Conservation (phyloP, 92 coral and sea anemone species). For the Porites evermanni region DNA sequence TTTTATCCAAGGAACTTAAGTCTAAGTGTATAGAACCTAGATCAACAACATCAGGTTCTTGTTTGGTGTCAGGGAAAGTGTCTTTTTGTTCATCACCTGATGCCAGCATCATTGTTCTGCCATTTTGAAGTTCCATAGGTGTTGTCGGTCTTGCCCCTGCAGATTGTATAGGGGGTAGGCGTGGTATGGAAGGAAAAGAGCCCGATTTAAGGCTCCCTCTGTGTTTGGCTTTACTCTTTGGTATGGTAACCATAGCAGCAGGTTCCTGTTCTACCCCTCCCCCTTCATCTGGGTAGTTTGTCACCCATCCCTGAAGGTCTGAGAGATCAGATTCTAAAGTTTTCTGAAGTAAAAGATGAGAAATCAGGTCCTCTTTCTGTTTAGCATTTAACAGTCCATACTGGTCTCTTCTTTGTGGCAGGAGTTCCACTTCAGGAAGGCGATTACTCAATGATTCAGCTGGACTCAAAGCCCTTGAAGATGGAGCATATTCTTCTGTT, state of each 20-base stretch:
- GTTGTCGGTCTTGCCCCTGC: constrained; percentile 81
- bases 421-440: constrained; percentile 81
- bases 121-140: constrained; percentile 28
- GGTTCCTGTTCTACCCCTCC: constrained; percentile 46
- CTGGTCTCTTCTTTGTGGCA: constrained; percentile 58
- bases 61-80: neutral
- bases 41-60: constrained; percentile 12
- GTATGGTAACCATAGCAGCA: constrained; percentile 7
- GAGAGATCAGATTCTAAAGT: constrained; percentile 83
- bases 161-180: constrained; percentile 89
- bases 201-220: constrained; percentile 73
- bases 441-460: constrained; percentile 82
- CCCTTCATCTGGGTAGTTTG: constrained; percentile 22
- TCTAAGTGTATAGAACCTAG: constrained; percentile 26
- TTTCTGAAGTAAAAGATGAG: constrained; percentile 83
- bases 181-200: constrained; percentile 74
- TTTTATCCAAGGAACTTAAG: constrained; percentile 6
- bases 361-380: constrained; percentile 90
- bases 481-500: constrained; percentile 80
- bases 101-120: constrained; percentile 22
- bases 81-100: constrained; percentile 28
- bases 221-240: constrained; percentile 56
- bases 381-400: constrained; percentile 74
- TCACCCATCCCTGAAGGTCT: constrained; percentile 77
- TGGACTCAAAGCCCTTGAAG: constrained; percentile 86